Base-by-base conservation (phyloP, 2,797 vertebrate species). In the Lerista edwardsae region DNA sequence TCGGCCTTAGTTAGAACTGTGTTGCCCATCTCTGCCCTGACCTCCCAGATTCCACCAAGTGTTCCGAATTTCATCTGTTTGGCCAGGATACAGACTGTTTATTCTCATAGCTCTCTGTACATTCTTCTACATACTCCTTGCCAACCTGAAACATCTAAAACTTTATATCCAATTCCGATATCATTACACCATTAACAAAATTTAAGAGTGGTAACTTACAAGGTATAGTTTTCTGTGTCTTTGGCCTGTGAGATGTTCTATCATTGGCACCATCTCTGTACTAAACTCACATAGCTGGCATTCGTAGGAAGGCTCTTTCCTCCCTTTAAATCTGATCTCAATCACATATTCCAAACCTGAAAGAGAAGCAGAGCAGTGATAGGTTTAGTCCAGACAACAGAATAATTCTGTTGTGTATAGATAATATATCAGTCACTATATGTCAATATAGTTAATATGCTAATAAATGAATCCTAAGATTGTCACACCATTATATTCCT, bases 311-410 rank as follows among this genome's bases (percentile, higher is more conserved):
- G 90, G 92, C 1, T 88, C 75, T 89, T 62, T 93, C 72, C 36
- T 93, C 87, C 93, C 93, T 88, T 88, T 81, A 90, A 88, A 87
- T 82, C 90, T 88, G 68, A 94, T 61, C 86, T 94, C 94, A 80
- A 91, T 85, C 71, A 94, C 91, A 31, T 94, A 83, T 67, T 94
- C 91, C 84, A 94, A 91, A 79, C 94, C 94, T 94, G 47, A 89
- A 87, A 79, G 59, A 79, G 65, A 62, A 55, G 57, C 2, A 89
- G 57, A 25, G 62, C 47, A 79, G 2, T 76, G 73, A 64, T 44
- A 86, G 0, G 1, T 6, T 9, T 62, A 29, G 9, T 9, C 51
- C 0, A 81, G 17, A 2, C 3, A 65, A 65, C 41, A 65, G 78
- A 87, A 41, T 25, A 76, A 75, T 84, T 4, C 1, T 9, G 68